Conservation (phyloP, 2,888 invertebrate genomes). For the Agonopterix heracliana region DNA sequence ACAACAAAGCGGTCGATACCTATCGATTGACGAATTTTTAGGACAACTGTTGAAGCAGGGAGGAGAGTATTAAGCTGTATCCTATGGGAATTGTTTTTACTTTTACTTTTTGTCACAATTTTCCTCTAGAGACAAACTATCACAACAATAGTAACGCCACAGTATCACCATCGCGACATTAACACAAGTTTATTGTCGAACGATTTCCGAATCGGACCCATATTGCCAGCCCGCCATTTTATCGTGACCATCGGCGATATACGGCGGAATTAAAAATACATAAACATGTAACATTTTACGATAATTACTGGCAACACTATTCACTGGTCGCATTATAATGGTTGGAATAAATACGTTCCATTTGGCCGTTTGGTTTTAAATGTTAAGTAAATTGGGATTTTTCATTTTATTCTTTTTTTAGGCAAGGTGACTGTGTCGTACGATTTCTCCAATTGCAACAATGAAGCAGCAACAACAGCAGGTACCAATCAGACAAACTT, state of each 20-base stretch:
- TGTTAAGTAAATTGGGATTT: not conserved
- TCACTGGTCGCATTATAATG: conserved; percentile 59
- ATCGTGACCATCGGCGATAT: conserved; percentile 46
- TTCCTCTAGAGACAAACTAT: too few relatives aligned
- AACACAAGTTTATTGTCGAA: conserved; percentile 59
- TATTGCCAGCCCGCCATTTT: conserved; percentile 42
- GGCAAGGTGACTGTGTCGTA: too few relatives aligned
- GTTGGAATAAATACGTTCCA: conserved; percentile 32
- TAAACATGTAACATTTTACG: conserved; percentile 72
- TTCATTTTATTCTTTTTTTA: too few relatives aligned
- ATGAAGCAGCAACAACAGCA: too few relatives aligned
- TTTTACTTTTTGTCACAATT: too few relatives aligned
- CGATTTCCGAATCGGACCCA: conserved; percentile 53
- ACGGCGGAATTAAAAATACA: conserved; percentile 72
- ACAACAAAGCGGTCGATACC: too few relatives aligned
- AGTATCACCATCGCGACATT: conserved; percentile 31
- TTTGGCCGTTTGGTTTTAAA: conserved; percentile 8
- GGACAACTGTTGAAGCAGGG: too few relatives aligned
- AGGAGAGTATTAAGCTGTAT: too few relatives aligned
- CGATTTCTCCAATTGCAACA: too few relatives aligned
- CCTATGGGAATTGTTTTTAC: too few relatives aligned
- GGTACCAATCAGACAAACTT: too few relatives aligned
- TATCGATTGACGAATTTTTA: too few relatives aligned
- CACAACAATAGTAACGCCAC: conserved; percentile 4
- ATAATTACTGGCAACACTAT: conserved; percentile 62